phyloP scores from a whole-genome alignment of 2,113 vertebrate species.

The Chaetura pelagica region DNA sequence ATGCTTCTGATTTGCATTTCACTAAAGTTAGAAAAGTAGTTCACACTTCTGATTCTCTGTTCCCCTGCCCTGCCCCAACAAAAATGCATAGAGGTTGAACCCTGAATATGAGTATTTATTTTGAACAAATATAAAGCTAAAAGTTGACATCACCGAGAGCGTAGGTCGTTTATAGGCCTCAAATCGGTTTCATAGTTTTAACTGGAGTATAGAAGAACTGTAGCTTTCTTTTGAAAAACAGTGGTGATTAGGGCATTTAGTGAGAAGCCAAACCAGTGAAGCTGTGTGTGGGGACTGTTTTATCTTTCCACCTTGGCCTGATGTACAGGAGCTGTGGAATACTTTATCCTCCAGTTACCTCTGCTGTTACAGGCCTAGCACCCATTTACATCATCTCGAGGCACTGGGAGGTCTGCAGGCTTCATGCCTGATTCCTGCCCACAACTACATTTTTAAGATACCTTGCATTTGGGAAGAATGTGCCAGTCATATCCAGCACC shows the following conservation, averaged over 20 bases:
- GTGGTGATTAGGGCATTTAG: accelerated
- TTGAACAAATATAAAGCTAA: not conserved
- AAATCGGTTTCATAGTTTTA: not conserved
- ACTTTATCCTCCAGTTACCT: not conserved
- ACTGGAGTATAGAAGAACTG: not conserved
- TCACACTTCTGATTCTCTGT: not conserved
- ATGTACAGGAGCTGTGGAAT: not conserved
- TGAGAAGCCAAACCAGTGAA: not conserved
- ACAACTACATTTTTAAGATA: not conserved
- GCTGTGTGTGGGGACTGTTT: accelerated
- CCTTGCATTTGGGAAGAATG: not conserved
- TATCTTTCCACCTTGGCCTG: not conserved
- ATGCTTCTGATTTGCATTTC: not conserved
- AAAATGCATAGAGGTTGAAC: not conserved
- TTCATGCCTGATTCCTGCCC: not conserved
- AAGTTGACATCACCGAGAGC: not conserved
- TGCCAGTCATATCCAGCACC: not conserved
- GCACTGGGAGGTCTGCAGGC: not conserved
- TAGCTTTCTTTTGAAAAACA: not conserved
- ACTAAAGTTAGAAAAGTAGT: not conserved
- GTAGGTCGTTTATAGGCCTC: accelerated
- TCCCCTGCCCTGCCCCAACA: too few species aligned
- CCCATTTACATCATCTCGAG: not conserved
- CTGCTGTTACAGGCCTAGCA: not conserved
- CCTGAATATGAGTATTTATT: not conserved